Percentiles rank a stretch among this genome's conserved stretches.
These are phyloP conservation scores for Gasteruption jaculator DNA, from an alignment of 2,888 invertebrate species.

Conservation along the genomic window DNA sequence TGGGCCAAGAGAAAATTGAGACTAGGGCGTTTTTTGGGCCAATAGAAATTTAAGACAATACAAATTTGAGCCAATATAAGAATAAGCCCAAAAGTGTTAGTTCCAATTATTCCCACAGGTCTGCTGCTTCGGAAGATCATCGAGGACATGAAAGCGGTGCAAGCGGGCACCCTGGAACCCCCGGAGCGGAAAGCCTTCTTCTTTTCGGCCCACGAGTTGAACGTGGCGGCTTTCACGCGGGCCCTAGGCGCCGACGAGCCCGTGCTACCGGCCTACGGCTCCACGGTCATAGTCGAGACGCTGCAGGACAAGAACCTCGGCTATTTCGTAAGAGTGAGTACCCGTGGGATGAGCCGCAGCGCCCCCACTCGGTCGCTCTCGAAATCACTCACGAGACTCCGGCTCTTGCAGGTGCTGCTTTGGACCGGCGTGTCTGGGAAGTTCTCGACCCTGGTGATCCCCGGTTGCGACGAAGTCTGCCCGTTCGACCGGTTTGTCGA, in stretches of 20 bases:
- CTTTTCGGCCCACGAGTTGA: constrained; percentile 39
- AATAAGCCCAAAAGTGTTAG: too few relatives aligned
- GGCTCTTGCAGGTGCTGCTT: constrained; percentile 38
- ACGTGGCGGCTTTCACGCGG: constrained; percentile 35
- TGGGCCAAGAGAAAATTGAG: too few relatives aligned
- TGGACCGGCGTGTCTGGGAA: constrained; percentile 45
- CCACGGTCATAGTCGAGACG: constrained; percentile 41
- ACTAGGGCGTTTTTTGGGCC: too few relatives aligned
- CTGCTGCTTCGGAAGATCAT: constrained; percentile 36
- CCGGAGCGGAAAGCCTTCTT: constrained; percentile 38
- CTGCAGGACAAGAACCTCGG: constrained; percentile 31
- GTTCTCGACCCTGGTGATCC: constrained; percentile 42
- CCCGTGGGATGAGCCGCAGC: not conserved
- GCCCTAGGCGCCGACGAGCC: constrained; percentile 39
- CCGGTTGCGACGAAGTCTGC: constrained; percentile 45
- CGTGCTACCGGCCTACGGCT: constrained; percentile 37
- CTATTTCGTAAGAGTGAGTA: constrained; percentile 36
- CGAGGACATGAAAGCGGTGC: constrained; percentile 33
- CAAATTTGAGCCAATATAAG: too few relatives aligned
- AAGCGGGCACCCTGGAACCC: constrained; percentile 26
- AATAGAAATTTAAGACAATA: too few relatives aligned
- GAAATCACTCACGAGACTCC: too few relatives aligned
- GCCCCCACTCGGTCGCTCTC: not conserved
- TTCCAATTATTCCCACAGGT: constrained; percentile 25
- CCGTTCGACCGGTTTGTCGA: constrained; percentile 44